phyloP scores from a whole-genome alignment of 2,113 vertebrate genomes.

The Saimiri boliviensis region DNA sequence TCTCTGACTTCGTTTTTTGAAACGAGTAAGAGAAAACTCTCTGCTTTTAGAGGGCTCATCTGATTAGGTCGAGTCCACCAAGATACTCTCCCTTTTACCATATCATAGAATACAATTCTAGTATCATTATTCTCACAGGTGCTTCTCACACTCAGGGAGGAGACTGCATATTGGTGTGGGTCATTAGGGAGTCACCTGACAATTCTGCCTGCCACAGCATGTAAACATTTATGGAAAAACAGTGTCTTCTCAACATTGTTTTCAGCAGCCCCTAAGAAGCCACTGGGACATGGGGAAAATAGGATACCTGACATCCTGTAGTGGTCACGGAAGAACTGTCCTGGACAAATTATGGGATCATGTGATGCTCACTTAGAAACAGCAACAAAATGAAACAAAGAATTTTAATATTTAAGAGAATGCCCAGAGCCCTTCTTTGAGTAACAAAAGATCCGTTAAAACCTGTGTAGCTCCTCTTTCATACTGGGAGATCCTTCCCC shows the following conservation, averaged over 20 bases:
- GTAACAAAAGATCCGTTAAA: background rate
- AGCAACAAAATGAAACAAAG: background rate
- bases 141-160: background rate
- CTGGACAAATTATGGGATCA: background rate
- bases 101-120: too few relatives aligned
- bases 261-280: too few relatives aligned
- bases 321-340: background rate
- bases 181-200: background rate
- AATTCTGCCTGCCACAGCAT: background rate
- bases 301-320: background rate
- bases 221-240: background rate
- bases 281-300: background rate
- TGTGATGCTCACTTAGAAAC: background rate
- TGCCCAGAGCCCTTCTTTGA: background rate
- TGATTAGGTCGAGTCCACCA: background rate
- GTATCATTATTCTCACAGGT: background rate
- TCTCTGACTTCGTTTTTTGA: background rate
- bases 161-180: background rate
- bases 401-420: background rate
- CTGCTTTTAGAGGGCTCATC: background rate
- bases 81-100: background rate
- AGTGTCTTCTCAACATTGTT: background rate
- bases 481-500: too few relatives aligned
- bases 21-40: background rate
- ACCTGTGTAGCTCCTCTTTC: background rate